A percentile compares a stretch with the other conserved stretches of the same genome.
phyloP scores from a whole-genome alignment of 2,888 invertebrate genomes.

The Nemurella pictetii region DNA sequence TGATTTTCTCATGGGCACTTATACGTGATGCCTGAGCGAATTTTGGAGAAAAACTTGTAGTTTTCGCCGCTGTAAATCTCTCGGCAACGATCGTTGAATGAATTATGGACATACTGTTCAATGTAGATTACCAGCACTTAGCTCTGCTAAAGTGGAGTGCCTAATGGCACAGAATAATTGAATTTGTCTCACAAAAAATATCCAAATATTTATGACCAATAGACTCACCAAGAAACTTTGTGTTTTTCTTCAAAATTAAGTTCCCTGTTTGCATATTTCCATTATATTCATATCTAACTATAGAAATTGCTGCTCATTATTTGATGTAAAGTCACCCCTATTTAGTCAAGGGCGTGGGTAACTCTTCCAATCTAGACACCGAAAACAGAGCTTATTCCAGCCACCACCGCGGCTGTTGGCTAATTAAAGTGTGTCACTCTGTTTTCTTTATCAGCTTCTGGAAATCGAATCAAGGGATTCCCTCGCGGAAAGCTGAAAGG shows the following conservation, averaged over 20 bases:
- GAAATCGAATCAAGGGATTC: not conserved
- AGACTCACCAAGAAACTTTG: not conserved
- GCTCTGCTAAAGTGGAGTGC: not conserved
- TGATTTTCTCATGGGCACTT: not conserved
- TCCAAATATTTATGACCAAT: not conserved
- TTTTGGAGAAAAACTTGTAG: not conserved
- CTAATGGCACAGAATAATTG: not conserved
- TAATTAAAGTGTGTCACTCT: conserved; percentile 1
- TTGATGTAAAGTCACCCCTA: not conserved
- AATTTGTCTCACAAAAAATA: not conserved
- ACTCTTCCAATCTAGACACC: not conserved
- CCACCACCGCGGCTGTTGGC: not conserved
- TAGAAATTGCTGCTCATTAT: not conserved
- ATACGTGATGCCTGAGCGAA: not conserved
- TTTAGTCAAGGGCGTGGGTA: not conserved
- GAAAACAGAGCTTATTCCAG: not conserved
- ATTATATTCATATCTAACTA: not conserved
- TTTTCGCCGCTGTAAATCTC: not conserved
- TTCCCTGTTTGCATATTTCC: not conserved
- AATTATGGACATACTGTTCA: not conserved
- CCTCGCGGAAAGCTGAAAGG: not conserved
- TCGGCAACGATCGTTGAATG: not conserved
- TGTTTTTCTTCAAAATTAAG: not conserved
- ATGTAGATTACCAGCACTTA: not conserved
- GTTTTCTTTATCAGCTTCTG: not conserved